Base-by-base conservation (phyloP, 2,888 invertebrate genomes). In the Agrotis segetum region DNA sequence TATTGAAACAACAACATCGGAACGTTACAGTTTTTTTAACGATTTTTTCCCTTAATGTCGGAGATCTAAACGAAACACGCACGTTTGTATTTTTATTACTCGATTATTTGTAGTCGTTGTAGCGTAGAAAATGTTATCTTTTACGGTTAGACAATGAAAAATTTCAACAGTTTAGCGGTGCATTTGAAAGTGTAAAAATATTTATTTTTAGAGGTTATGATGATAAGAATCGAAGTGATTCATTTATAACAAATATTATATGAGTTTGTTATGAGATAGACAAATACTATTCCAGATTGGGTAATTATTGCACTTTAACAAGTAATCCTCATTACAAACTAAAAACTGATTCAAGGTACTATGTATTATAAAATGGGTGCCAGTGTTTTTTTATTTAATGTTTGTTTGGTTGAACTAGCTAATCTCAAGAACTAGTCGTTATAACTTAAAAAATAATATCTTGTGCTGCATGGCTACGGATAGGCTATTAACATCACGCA, bases 51-150 rank as follows among this genome's bases (percentile, higher is more conserved):
- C 21, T 64, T 55, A 16, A 46, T 67, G 47, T 49, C 50, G 62
- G 56, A 66, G 73, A 66, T 60, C 75, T 68, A 80, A 61, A 64
- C 58, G 53, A 66, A 77, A 74, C 85, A 79, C 76, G 76, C 79
- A 77, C 67, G 67, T 58, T 52, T 59, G 58, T 71, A 63, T 76
- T 64, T 79, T 67, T 77, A 72, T 77, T 50, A 62, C 70, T 75
- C 60, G 67, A 77, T 75, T 67, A 76, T 68, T 71, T 74, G 62
- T 50, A 70, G 67, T 29, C 50, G 47, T 67, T 82, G 63, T 74
- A 77, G 62, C 67, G 63, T 72, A 64, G 59, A 62, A 24, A 56
- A 19, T 72, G 55, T 70, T 74, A 74, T 69, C 52, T 53, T 62
- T 73, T 67, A 79, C 70, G 52, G 71, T 75, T 65, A 69, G 21